Evolutionary conservation across 2,113 vertebrate genomes (phyloP).

Genomic region (human): DNA sequence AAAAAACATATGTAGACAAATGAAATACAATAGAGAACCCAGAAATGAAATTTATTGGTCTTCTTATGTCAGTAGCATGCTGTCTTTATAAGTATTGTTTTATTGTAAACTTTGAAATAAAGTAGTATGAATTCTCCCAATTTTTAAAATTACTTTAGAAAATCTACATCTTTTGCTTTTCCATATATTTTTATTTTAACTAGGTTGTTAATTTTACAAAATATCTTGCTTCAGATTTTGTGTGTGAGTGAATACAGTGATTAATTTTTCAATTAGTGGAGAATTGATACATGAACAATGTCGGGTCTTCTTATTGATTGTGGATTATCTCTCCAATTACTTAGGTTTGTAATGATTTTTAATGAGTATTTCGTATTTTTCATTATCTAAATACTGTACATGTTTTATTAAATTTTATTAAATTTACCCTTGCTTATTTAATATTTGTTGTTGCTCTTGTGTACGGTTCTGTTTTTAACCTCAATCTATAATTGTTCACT

Average conservation of each 20-base stretch:
- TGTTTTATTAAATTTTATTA: no score
- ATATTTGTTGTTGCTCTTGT: background rate
- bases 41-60: background rate
- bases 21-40: no score
- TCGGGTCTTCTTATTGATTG: background rate
- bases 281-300: no score
- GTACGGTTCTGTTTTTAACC: background rate
- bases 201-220: background rate
- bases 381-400: background rate
- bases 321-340: background rate
- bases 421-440: no score
- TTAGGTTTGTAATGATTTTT: background rate
- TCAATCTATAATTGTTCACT: background rate
- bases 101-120: background rate
- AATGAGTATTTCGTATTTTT: background rate
- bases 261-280: background rate
- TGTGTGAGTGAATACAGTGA: background rate
- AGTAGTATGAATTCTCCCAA: background rate
- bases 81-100: background rate
- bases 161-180: background rate
- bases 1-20: no score
- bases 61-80: background rate
- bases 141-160: background rate
- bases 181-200: background rate
- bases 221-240: background rate